These are phyloP conservation scores for Eupithecia inturbata DNA, from an alignment of 2,888 invertebrate species.

Conservation along the genomic window DNA sequence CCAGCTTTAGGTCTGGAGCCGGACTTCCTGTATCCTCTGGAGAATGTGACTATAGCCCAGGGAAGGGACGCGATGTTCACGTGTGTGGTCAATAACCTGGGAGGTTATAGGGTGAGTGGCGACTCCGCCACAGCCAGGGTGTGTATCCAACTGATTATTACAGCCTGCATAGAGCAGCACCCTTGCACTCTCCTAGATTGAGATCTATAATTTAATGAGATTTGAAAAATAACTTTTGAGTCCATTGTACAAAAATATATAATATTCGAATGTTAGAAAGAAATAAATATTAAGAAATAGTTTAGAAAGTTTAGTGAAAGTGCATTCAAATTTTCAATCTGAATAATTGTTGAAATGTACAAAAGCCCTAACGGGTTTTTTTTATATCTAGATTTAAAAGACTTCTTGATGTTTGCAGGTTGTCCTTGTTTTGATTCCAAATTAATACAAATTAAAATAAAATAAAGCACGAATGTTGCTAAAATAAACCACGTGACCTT, in stretches of 20 bases:
- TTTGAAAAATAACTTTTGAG: neutral
- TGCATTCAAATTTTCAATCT: neutral
- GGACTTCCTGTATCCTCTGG: slow-evolving; percentile 90
- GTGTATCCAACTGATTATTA: slow-evolving; percentile 86
- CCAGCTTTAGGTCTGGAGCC: slow-evolving; percentile 90
- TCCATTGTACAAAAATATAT: neutral
- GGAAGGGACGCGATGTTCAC: slow-evolving; percentile 93
- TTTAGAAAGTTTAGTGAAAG: too few species aligned
- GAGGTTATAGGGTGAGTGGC: slow-evolving; percentile 96
- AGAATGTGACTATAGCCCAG: slow-evolving; percentile 93
- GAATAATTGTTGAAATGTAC: neutral
- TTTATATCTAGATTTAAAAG: neutral
- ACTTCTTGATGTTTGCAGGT: neutral
- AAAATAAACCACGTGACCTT: neutral
- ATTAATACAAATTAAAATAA: neutral
- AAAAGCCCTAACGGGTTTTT: neutral
- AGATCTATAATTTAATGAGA: slow-evolving; percentile 70
- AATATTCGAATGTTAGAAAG: neutral
- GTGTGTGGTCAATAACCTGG: slow-evolving; percentile 93
- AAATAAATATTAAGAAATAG: too few species aligned
- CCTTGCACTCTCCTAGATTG: slow-evolving; percentile 72
- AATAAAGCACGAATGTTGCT: neutral
- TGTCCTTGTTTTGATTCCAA: neutral
- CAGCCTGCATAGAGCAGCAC: slow-evolving; percentile 80
- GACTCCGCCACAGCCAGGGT: slow-evolving; percentile 93